phyloP scores from a whole-genome alignment of 2,797 vertebrate genomes.

The Columba guinea region DNA sequence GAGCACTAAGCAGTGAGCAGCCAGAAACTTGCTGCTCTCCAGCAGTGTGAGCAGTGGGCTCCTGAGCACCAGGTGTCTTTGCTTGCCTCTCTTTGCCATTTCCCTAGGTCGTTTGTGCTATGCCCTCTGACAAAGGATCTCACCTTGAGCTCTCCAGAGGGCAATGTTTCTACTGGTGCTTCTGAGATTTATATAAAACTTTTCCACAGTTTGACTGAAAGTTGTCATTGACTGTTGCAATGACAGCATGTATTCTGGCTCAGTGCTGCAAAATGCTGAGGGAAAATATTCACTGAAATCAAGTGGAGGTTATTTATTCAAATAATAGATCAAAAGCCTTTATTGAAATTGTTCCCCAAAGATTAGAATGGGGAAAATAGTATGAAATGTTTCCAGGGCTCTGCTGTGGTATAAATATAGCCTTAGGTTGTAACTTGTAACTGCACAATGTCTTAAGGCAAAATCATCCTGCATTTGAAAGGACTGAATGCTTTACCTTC shows the following conservation, averaged over 20 bases:
- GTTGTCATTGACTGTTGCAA: background rate
- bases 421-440: background rate
- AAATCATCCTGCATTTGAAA: background rate
- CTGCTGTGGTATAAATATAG: background rate
- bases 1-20: background rate
- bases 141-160: background rate
- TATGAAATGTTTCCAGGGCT: background rate
- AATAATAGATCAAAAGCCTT: background rate
- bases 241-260: background rate
- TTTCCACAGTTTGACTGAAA: background rate
- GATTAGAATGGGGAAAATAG: background rate
- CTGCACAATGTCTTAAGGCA: background rate
- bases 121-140: background rate
- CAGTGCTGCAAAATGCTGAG: background rate
- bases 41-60: background rate
- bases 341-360: background rate
- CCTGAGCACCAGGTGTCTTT: background rate
- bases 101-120: background rate
- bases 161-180: rapidly evolving
- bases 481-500: background rate
- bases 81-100: background rate
- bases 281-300: background rate
- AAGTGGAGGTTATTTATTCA: background rate
- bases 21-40: background rate
- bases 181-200: background rate